Evolutionary conservation across 2,888 invertebrate species (phyloP).

Genomic region (Nomada fucata): DNA sequence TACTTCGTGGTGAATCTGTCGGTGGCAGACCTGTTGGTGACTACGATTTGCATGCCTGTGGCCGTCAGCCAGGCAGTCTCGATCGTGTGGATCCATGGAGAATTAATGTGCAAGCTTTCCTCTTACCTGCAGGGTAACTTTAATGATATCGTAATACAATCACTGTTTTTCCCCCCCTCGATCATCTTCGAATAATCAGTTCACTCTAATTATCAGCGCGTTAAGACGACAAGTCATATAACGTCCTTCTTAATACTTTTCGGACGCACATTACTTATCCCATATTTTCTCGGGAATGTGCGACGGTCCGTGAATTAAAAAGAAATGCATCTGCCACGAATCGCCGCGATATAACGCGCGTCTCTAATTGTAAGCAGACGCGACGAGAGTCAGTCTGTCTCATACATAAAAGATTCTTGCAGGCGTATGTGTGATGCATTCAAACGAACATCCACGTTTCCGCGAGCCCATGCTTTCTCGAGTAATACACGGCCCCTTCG

Average conservation of each 20-base stretch:
- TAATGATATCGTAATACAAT: too few relatives aligned
- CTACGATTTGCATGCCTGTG: conserved; percentile 90
- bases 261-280: not conserved
- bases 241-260: not conserved
- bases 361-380: not conserved
- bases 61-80: conserved; percentile 90
- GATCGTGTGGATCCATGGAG: conserved; percentile 90
- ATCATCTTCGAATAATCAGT: not conserved
- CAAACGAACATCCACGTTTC: not conserved
- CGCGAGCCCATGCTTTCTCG: not conserved
- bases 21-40: conserved; percentile 90
- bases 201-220: too few relatives aligned
- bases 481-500: not conserved
- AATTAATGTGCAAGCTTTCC: conserved; percentile 90
- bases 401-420: conserved; percentile 45
- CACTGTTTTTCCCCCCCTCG: too few relatives aligned
- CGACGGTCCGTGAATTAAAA: not conserved
- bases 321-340: conserved; percentile 14
- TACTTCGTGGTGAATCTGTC: conserved; percentile 91
- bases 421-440: not conserved
- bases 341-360: conserved; percentile 21
- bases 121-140: conserved; percentile 90
- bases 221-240: not conserved
- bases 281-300: not conserved
- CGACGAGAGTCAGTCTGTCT: conserved; percentile 15